phyloP scores from a whole-genome alignment of 1,140 invertebrate species.

The Anthonomus grandis region DNA sequence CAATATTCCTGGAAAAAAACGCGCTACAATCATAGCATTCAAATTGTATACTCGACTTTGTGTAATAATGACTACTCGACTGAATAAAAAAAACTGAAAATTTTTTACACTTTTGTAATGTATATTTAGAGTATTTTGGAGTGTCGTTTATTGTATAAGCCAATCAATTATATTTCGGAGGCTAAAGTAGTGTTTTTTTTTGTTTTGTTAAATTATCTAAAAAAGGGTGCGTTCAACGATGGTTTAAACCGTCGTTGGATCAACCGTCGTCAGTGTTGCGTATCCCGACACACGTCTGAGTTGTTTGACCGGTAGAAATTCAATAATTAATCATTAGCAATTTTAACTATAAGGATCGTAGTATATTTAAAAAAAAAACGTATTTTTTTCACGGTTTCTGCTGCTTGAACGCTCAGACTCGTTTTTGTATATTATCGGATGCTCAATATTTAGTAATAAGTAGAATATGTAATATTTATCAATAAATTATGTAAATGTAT shows the following conservation, averaged over 20 bases:
- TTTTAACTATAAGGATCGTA: constrained; percentile 18
- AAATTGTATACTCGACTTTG: constrained; percentile 18
- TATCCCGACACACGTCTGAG: constrained; percentile 43
- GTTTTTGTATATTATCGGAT: constrained; percentile 49
- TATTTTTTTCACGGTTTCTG: too few species aligned
- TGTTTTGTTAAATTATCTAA: constrained; percentile 22
- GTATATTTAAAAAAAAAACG: constrained; percentile 15
- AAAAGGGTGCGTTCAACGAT: not conserved
- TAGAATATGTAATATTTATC: constrained; percentile 50
- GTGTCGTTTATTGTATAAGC: constrained; percentile 43
- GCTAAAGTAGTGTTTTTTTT: constrained; percentile 35
- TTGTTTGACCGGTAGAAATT: constrained; percentile 47
- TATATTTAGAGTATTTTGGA: constrained; percentile 41
- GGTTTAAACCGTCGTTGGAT: constrained; percentile 2
- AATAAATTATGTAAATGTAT: constrained; percentile 46
- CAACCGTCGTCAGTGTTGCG: constrained; percentile 41
- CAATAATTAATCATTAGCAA: constrained; percentile 4
- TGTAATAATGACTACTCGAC: constrained; percentile 17
- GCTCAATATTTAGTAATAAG: constrained; percentile 48
- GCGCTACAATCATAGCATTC: too few species aligned
- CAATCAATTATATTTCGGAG: constrained; percentile 36
- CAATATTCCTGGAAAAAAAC: too few species aligned
- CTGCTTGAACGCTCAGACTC: constrained; percentile 48
- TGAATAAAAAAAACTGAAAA: too few species aligned
- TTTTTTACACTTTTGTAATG: constrained; percentile 45